A percentile compares a stretch with the other conserved stretches of the same genome.
phyloP scores from a whole-genome alignment of 2,113 vertebrate species.

The Pangasianodon hypophthalmus region DNA sequence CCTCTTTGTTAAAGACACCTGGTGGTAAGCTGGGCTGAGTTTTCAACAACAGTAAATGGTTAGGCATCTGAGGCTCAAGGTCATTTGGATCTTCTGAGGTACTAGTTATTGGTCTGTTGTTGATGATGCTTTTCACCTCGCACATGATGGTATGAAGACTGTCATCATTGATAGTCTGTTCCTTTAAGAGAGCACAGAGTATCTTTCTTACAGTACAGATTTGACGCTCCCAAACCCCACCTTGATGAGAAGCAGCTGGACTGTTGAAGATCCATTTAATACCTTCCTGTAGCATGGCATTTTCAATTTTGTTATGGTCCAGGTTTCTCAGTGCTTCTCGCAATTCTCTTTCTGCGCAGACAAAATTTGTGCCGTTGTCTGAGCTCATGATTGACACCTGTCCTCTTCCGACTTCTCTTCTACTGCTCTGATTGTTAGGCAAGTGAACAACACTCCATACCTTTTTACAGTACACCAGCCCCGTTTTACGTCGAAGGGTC shows the following conservation, averaged over 20 bases:
- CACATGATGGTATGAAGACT: neutral
- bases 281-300: neutral
- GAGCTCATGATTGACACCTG: slow-evolving; percentile 25
- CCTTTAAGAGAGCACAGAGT: neutral
- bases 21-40: neutral
- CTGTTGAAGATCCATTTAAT: slow-evolving; percentile 28
- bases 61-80: neutral
- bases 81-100: neutral
- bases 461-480: neutral
- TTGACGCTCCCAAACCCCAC: neutral
- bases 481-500: neutral
- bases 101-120: neutral
- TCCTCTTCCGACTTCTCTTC: slow-evolving; percentile 41
- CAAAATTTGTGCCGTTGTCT: slow-evolving; percentile 47
- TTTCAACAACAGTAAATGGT: neutral
- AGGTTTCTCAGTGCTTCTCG: neutral
- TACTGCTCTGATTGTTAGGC: neutral
- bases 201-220: neutral
- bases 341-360: slow-evolving; percentile 8
- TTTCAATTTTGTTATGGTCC: neutral
- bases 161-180: neutral
- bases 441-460: neutral
- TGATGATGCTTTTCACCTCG: neutral
- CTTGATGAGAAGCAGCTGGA: neutral
- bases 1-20: neutral